Evolutionary conservation across 2,797 vertebrate genomes (phyloP), one percentile per base, ranked within the genome.

Genomic region (Hipposideros larvatus): DNA sequence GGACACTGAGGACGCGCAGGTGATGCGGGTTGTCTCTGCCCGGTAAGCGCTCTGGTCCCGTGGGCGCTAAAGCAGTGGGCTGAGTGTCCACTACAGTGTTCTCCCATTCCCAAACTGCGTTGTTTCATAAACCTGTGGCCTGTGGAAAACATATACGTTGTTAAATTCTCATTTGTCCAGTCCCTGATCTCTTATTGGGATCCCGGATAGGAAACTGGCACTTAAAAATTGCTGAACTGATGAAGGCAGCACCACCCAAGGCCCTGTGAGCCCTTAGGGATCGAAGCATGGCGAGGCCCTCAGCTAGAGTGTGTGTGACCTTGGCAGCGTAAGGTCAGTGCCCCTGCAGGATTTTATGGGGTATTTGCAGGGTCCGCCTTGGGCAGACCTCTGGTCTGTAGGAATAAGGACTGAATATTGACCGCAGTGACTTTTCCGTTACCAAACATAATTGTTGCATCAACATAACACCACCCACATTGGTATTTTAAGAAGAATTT

Each of bases 21-120:
- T 0, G 8, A 5, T 0, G 0, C 2, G 0, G 2, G 1, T 1
- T 1, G 0, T 28, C 7, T 71, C n/a, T 11, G 0, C 15, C 61
- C 14, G 0, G 2, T 18, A 11, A 11, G 53, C 1, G 22, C 16
- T 31, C 1, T 8, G 11, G 22, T 5, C 46, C 57, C 5, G 0
- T 9, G 18, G 31, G 37, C 31, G 16, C 57, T 2, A 5, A 7
- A 6, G 5, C 3, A 0, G 2, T 0, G 1, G 46, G 11, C 4
- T 1, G 1, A 28, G 5, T 5, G 11, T n/a, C 41, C 18, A 1
- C 4, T 1, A 0, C 1, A 1, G 4, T 0, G 14, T 21, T 3
- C 34, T 9, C n/a, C 37, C 11, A 0, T 0, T 26, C 59, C 22
- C 51, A 21, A 2, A 5, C 5, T 0, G 18, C 7, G 4, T 24